Evolutionary conservation across 2,797 vertebrate genomes (phyloP).

Genomic region (Muscicapa comitata): DNA sequence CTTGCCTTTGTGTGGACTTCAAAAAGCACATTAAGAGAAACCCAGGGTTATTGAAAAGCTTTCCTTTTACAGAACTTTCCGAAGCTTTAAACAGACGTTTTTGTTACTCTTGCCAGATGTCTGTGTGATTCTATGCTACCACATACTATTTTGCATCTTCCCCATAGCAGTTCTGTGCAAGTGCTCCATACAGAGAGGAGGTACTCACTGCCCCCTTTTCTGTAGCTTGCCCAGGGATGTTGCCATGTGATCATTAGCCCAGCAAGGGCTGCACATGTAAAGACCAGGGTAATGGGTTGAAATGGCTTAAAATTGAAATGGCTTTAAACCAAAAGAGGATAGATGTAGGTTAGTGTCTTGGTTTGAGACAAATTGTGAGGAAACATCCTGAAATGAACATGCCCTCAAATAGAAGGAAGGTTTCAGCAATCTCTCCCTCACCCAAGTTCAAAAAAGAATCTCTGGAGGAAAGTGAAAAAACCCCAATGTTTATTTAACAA

Average conservation of each 20-base stretch:
- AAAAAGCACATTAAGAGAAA: background rate
- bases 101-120: background rate
- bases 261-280: fast-evolving
- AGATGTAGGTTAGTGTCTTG: background rate
- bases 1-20: background rate
- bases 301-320: background rate
- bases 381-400: fast-evolving
- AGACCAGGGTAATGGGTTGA: background rate
- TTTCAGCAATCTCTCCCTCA: background rate
- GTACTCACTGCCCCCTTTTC: background rate
- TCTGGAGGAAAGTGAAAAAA: background rate
- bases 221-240: background rate
- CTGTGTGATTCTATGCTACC: background rate
- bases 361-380: background rate
- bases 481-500: background rate
- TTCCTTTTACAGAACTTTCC: background rate
- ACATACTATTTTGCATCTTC: background rate
- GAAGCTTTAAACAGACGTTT: background rate
- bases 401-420: background rate
- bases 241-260: background rate
- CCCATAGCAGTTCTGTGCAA: background rate
- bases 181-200: background rate
- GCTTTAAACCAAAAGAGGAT: background rate
- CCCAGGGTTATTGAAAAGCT: background rate
- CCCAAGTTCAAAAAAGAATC: fast-evolving